Evolutionary conservation across 2,888 invertebrate species (phyloP).

Genomic region (Hyles lineata): DNA sequence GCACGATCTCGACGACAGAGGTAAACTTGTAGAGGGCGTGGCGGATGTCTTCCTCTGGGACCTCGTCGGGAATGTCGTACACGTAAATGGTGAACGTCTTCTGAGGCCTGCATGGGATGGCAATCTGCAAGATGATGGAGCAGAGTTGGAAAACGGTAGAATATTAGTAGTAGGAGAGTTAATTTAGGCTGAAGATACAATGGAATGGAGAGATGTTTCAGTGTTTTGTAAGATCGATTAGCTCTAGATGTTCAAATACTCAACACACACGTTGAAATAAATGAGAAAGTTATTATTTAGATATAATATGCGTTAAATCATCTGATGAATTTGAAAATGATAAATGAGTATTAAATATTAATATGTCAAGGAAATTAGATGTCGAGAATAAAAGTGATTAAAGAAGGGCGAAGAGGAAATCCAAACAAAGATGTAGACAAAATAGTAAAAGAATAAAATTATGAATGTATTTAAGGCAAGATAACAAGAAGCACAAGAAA

Average conservation of each 20-base stretch:
- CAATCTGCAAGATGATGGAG: conserved; percentile 79
- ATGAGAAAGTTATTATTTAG: background rate
- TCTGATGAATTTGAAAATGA: background rate
- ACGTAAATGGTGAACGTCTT: conserved; percentile 94
- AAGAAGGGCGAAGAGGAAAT: conserved; percentile 62
- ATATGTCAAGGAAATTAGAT: background rate
- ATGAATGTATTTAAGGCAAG: background rate
- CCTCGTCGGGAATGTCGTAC: conserved; percentile 92
- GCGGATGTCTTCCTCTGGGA: conserved; percentile 93
- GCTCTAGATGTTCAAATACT: too few relatives aligned
- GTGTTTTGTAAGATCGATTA: too few relatives aligned
- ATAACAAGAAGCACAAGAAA: background rate
- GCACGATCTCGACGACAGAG: conserved; percentile 92
- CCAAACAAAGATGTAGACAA: conserved; percentile 23
- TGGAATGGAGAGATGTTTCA: background rate
- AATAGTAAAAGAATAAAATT: background rate
- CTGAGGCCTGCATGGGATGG: conserved; percentile 93
- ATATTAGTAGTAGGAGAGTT: conserved; percentile 27
- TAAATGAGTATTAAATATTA: background rate
- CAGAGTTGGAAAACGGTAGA: conserved; percentile 24
- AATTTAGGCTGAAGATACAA: background rate
- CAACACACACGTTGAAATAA: background rate
- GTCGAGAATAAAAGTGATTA: background rate
- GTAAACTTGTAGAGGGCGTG: conserved; percentile 92
- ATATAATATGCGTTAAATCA: background rate